Evolutionary conservation across 2,888 invertebrate species (phyloP).

Genomic region (Deladenus siricidicola): DNA sequence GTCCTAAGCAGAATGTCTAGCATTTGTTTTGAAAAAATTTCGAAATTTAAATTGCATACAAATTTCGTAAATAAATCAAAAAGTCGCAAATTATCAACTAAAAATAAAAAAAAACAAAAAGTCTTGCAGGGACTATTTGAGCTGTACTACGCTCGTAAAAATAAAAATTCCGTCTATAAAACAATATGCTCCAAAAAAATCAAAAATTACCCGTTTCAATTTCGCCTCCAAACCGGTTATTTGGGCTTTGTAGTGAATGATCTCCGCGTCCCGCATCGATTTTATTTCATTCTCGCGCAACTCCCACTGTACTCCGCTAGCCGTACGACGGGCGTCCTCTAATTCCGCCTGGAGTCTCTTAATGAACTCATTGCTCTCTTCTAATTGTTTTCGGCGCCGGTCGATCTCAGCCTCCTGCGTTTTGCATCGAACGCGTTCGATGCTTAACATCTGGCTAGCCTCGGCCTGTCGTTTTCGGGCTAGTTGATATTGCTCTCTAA

Average conservation of each 20-base stretch:
- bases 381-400: slow-evolving; percentile 10
- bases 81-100: no score
- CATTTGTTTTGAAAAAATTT: no score
- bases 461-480: slow-evolving; percentile 7
- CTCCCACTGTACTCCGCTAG: slow-evolving; percentile 14
- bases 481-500: slow-evolving; percentile 19
- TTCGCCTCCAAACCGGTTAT: slow-evolving; percentile 13
- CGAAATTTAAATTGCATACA: no score
- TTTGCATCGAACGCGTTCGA: slow-evolving; percentile 8
- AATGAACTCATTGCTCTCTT: slow-evolving; percentile 15
- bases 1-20: no score
- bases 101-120: no score
- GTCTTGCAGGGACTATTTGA: no score
- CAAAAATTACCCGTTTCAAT: slow-evolving; percentile 11
- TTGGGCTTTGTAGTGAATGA: slow-evolving; percentile 15
- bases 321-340: slow-evolving; percentile 7
- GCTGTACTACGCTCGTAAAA: no score
- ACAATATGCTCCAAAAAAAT: background rate
- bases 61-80: no score
- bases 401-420: slow-evolving; percentile 13
- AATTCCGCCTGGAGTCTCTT: slow-evolving; percentile 16
- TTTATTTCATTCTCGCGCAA: slow-evolving; percentile 14
- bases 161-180: slow-evolving; percentile 1
- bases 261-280: slow-evolving; percentile 13
- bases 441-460: slow-evolving; percentile 8